phyloP scores from a whole-genome alignment of 2,797 vertebrate genomes.

The Parauchenoglanis punctatus region DNA sequence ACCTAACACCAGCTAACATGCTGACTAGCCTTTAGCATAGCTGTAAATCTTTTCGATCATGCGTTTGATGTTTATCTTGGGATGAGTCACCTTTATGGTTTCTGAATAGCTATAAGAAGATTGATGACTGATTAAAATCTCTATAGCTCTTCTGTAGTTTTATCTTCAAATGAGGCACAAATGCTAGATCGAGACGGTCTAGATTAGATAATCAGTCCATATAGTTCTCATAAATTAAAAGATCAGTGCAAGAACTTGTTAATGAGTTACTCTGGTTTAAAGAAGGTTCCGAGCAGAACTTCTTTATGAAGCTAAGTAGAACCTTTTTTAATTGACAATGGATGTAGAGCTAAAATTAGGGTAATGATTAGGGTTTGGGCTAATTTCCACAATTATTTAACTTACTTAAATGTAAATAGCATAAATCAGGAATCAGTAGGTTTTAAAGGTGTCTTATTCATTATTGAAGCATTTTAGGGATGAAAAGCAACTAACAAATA shows the following conservation, averaged over 20 bases:
- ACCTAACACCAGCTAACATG: background rate
- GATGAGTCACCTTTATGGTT: constrained; percentile 51
- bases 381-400: background rate
- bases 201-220: background rate
- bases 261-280: background rate
- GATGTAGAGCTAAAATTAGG: background rate
- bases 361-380: background rate
- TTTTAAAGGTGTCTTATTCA: background rate
- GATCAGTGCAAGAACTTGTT: background rate
- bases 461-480: background rate
- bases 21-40: background rate
- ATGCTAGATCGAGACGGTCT: too few relatives aligned
- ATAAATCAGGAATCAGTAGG: background rate
- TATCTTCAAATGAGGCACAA: background rate
- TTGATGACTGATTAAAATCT: background rate
- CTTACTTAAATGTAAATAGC: background rate
- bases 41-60: background rate
- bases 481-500: background rate
- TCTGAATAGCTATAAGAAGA: constrained; percentile 18
- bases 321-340: background rate
- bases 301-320: background rate
- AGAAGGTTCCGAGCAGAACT: background rate
- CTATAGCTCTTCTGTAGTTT: background rate
- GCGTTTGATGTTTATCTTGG: background rate
- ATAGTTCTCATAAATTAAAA: background rate